Conservation (phyloP, 2,113 vertebrate species). For the Scopus umbretta region DNA sequence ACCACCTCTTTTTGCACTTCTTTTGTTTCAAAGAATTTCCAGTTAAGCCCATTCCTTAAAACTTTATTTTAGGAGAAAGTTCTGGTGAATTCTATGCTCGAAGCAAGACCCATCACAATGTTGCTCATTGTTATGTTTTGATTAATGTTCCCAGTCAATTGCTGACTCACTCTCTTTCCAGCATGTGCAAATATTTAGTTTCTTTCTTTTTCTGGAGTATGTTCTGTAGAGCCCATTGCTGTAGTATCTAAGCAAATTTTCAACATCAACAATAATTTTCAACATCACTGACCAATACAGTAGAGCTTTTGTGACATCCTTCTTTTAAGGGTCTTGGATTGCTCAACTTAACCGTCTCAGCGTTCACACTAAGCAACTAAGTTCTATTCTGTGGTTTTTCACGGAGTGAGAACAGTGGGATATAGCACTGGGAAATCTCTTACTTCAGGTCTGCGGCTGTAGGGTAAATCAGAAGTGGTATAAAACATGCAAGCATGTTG, state of each 20-base stretch:
- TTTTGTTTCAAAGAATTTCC: background rate
- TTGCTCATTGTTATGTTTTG: background rate
- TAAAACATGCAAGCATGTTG: background rate
- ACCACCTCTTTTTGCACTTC: background rate
- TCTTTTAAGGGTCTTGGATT: background rate
- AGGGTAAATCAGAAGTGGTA: background rate
- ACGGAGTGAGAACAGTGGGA: background rate
- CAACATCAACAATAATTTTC: slow-evolving; percentile 26
- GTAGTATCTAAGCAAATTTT: slow-evolving; percentile 40
- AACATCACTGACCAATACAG: background rate
- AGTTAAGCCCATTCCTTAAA: background rate
- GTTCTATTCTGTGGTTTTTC: background rate
- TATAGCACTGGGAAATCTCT: background rate
- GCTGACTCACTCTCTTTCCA: slow-evolving; percentile 41
- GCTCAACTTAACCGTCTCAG: background rate
- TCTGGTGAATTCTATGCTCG: background rate
- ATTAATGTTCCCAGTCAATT: background rate
- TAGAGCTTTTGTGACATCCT: background rate
- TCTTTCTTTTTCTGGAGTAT: background rate
- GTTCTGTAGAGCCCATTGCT: background rate
- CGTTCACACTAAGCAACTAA: background rate
- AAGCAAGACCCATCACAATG: background rate
- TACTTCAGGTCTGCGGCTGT: background rate
- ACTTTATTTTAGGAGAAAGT: background rate
- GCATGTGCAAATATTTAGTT: slow-evolving; percentile 35